A percentile compares a stretch with the other conserved stretches of the same genome.
Evolutionary conservation across 37 sponge, comb jelly and placozoan species (phyloP).

Genomic region (Ianthella basta): DNA sequence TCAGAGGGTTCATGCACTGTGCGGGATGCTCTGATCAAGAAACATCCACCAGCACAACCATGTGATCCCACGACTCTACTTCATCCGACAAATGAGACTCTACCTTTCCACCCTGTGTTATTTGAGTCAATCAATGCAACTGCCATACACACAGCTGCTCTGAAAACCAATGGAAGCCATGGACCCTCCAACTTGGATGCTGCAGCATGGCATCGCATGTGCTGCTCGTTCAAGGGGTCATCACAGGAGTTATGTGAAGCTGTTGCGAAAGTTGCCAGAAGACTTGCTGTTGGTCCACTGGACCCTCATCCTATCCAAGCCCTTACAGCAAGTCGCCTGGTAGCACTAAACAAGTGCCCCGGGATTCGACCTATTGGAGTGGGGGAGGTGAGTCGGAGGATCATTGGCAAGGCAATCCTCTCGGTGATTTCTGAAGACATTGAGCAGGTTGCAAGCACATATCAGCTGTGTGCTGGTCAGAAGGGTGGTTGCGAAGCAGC

Average conservation of each 20-base stretch:
- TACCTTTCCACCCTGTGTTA: conserved; percentile 8
- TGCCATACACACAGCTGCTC: not conserved
- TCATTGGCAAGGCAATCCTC: not conserved
- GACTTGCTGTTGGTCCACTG: not conserved
- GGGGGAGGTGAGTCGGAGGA: not conserved
- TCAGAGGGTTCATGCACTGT: not conserved
- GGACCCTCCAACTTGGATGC: conserved; percentile 7
- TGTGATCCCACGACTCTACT: not conserved
- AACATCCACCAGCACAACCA: conserved; percentile 28
- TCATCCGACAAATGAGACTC: not conserved
- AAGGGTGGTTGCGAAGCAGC: conserved; percentile 2
- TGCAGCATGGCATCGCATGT: conserved; percentile 19
- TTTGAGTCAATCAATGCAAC: not conserved
- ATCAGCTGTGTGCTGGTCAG: not conserved
- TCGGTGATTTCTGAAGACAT: not conserved
- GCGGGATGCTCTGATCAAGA: not conserved
- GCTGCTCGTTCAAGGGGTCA: conserved; percentile 6
- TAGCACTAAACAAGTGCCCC: conserved; percentile 3
- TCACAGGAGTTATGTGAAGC: conserved; percentile 20
- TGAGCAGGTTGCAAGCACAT: not conserved
- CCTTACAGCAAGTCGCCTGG: not conserved
- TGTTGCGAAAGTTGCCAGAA: not conserved
- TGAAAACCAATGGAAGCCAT: conserved; percentile 23
- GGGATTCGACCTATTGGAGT: conserved; percentile 19
- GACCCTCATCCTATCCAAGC: not conserved